Evolutionary conservation across 2,797 vertebrate species (phyloP).

Genomic region (Furcifer pardalis): DNA sequence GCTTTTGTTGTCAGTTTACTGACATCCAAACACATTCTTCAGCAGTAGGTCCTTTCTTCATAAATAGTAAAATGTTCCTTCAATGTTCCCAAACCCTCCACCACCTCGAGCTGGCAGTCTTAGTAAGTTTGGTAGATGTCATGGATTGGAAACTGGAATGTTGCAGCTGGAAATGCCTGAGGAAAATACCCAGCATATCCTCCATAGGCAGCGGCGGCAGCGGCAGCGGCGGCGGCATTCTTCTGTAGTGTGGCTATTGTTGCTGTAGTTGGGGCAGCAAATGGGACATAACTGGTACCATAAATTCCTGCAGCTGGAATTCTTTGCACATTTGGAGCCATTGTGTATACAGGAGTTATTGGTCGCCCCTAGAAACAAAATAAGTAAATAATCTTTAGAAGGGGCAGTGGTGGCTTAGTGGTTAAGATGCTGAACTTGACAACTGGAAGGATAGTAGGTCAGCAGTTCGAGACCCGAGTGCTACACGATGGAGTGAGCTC

Average conservation of each 20-base stretch:
- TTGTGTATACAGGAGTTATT: slow-evolving; percentile 95
- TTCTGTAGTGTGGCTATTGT: slow-evolving; percentile 96
- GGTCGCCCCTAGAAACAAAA: slow-evolving; percentile 87
- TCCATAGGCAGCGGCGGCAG: slow-evolving; percentile 81
- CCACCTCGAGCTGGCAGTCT: slow-evolving; percentile 42
- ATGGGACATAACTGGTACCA: slow-evolving; percentile 89
- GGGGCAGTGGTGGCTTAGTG: too few relatives aligned
- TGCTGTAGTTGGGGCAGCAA: slow-evolving; percentile 83
- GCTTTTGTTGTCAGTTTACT: slow-evolving; percentile 56
- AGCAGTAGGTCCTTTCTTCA: slow-evolving; percentile 79
- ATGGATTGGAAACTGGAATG: slow-evolving; percentile 93
- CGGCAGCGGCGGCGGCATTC: slow-evolving; percentile 80
- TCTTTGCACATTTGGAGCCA: slow-evolving; percentile 92
- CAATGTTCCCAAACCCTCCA: slow-evolving; percentile 57
- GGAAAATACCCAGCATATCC: slow-evolving; percentile 90
- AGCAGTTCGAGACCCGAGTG: too few relatives aligned
- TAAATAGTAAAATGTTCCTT: slow-evolving; percentile 93
- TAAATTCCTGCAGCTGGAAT: slow-evolving; percentile 90
- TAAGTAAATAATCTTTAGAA: neutral
- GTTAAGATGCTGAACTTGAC: too few relatives aligned
- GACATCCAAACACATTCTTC: slow-evolving; percentile 70
- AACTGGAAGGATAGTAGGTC: too few relatives aligned
- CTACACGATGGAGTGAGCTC: too few relatives aligned
- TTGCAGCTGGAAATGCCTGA: slow-evolving; percentile 88
- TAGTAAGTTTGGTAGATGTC: slow-evolving; percentile 97